Conservation (phyloP, 2,113 vertebrate species). For the Crotalus helleri region DNA sequence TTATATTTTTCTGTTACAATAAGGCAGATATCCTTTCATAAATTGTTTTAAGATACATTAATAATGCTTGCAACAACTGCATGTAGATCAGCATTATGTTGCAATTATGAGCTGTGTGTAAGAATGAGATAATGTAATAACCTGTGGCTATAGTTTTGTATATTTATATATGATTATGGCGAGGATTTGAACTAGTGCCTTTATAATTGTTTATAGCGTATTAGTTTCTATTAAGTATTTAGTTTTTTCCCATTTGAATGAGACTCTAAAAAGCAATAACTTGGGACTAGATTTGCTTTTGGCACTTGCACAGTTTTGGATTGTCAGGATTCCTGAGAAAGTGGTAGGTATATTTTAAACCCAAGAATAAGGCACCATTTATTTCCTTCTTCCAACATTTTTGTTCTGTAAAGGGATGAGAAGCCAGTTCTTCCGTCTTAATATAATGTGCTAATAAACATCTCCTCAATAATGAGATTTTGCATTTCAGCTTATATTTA, state of each 20-base stretch:
- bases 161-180: neutral
- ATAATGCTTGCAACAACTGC: neutral
- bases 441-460: constrained; percentile 31
- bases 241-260: neutral
- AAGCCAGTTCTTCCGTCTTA: constrained; percentile 21
- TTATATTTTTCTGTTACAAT: neutral
- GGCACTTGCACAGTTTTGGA: neutral
- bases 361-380: constrained; percentile 10
- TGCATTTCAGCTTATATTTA: constrained; percentile 21
- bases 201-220: neutral
- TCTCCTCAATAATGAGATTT: constrained; percentile 25
- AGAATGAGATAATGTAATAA: neutral
- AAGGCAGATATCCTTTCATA: neutral
- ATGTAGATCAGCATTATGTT: neutral
- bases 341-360: constrained; percentile 12
- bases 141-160: neutral
- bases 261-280: neutral
- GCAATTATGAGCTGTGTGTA: neutral
- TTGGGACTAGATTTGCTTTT: neutral
- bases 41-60: neutral
- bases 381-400: constrained; percentile 12
- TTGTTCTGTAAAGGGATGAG: constrained; percentile 28
- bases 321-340: constrained; percentile 15
- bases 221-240: neutral
- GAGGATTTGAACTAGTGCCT: neutral